Evolutionary conservation across 2,888 invertebrate species (phyloP), one percentile per base, ranked within the genome.

Genomic region (Cosmia pyralina): DNA sequence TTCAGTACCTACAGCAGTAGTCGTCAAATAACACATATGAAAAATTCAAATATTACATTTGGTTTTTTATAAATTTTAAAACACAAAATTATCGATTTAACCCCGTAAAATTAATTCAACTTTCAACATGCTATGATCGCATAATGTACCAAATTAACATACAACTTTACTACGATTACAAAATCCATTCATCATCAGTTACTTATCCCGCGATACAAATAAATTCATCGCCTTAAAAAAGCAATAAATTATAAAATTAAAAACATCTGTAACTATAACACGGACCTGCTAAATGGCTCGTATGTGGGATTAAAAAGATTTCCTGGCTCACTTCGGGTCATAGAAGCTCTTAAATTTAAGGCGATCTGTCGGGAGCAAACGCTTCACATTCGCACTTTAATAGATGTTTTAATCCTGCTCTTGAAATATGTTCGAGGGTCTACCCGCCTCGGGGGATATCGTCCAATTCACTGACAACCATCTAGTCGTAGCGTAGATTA

Each of bases 331-430:
- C 79, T 82, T 57, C 62, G 82, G 84, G 74, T 77, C 85, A 87
- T 86, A 79, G 88, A 88, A 85, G 83, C 79, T 71, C 84, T 88
- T 91, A 93, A 94, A 95, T 94, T 94, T 93, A 93, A 92, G 89
- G 89, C 92, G 93, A 93, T 94, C 93, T 95, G 96, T 95, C 96
- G 93, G 90, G 83, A 86, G 87, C 95, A 94, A 92, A 93, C 94
- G 93, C 88, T 91, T 90, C 90, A 91, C 91, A 93, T 94, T 96
- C 95, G 93, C 95, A 94, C 95, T 94, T 91, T 90, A n/a, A 91
- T 90, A 92, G 91, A 92, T 93, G 91, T 89, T 93, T 92, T 95
- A 95, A 95, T 94, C 95, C 95, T 92, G 93, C 93, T 92, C 95
- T 96, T 96, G 94, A 96, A 95, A 94, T 95, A 95, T 96, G 94